Base-by-base conservation (phyloP, 2,888 invertebrate species). In the Reticulitermes lucifugus region DNA sequence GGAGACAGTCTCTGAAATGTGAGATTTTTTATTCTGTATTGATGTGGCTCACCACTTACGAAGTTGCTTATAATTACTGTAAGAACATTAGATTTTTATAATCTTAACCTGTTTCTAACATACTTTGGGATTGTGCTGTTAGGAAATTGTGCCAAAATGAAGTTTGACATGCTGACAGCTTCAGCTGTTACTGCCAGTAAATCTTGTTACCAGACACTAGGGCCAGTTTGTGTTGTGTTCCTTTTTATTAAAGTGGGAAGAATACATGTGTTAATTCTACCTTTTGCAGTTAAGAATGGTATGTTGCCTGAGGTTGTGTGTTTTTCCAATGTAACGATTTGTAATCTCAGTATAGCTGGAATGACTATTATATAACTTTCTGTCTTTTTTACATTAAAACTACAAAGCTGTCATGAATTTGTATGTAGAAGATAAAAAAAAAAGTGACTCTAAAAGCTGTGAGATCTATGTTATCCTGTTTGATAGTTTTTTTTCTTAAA, bases 121-220 rank as follows among this genome's bases (percentile, higher is more conserved):
- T 46, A 46, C 46, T 46, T 65, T 65, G 65, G 12, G 25, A 55
- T 0, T 55, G 18, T 55, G 14, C 5, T 65, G 7, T 6, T 25
- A 65, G 25, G n/a, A 65, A 25, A 65, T 65, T 65, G 65, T 65
- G 65, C 65, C 65, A 65, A 65, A 65, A 65, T 65, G 65, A 65
- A n/a, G 65, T 65, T 65, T n/a, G 65, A 65, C n/a, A 12, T 65
- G 65, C n/a, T 25, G n/a, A 65, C n/a, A 65, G 65, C 65, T n/a
- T n/a, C 65, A 25, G 65, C 65, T 65, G 6, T 65, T 65, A 12
- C n/a, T 25, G n/a, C 6, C n/a, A 65, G n/a, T n/a, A 5, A 25
- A 65, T 65, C 65, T n/a, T 60, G 60, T 65, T 65, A 65, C 65
- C 65, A n/a, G 25, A 65, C 65, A 65, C 25, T n/a, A 65, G 14